Percentiles rank a stretch among this genome's conserved stretches.
Conservation (phyloP, 2,797 vertebrate genomes). For the Trachurus trachurus region DNA sequence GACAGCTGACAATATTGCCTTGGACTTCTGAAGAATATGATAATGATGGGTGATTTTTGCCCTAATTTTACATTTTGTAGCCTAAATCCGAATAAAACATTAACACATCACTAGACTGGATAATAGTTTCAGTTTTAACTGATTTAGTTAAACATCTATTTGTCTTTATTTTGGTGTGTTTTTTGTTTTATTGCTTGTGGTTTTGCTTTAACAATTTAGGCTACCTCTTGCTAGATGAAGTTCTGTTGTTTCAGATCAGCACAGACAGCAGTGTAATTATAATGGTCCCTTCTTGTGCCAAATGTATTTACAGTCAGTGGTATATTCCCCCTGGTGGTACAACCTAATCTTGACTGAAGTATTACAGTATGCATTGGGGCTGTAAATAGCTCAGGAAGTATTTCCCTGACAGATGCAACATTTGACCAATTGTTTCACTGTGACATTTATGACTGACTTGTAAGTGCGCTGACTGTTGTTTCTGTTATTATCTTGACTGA, state of each 20-base stretch:
- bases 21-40: neutral
- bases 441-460: neutral
- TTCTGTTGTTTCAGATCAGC: neutral
- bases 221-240: neutral
- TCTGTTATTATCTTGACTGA: constrained; percentile 11
- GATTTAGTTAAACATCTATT: neutral
- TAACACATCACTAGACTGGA: neutral
- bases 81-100: neutral
- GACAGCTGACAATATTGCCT: neutral
- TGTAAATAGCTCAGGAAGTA: neutral
- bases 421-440: neutral
- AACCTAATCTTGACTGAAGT: neutral
- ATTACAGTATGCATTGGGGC: neutral
- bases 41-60: too few relatives aligned
- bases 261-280: neutral
- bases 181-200: neutral
- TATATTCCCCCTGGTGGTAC: neutral
- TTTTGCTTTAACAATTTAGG: constrained; percentile 16
- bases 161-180: neutral
- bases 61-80: neutral
- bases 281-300: neutral
- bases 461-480: neutral
- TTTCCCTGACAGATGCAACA: neutral
- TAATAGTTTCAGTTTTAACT: neutral
- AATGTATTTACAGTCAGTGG: neutral